A percentile compares a stretch with the other conserved stretches of the same genome.
phyloP scores from a whole-genome alignment of 2,797 vertebrate genomes.

The Tachyglossus aculeatus region DNA sequence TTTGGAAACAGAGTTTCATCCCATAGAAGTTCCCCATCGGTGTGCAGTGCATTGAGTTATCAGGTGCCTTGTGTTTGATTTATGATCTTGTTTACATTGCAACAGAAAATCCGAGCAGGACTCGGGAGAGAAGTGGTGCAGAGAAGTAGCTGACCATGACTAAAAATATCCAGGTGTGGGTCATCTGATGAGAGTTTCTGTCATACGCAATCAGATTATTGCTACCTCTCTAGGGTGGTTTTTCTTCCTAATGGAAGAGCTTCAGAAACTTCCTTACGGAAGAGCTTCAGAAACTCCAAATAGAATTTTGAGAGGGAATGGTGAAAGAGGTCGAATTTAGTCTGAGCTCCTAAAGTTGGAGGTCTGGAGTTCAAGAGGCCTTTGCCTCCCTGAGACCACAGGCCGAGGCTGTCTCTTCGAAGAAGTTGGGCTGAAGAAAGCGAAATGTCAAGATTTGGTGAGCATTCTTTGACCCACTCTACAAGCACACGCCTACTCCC shows the following conservation, averaged over 20 bases:
- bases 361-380: too few species aligned
- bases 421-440: too few species aligned
- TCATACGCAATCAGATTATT: neutral
- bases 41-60: conserved; percentile 48
- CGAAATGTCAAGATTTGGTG: too few species aligned
- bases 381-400: too few species aligned
- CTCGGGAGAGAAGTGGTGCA: too few species aligned
- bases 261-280: neutral
- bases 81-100: conserved; percentile 47
- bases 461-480: too few species aligned
- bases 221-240: neutral
- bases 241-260: neutral
- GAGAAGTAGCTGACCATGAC: conserved; percentile 36
- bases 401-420: too few species aligned
- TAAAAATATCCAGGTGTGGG: conserved; percentile 35
- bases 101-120: conserved; percentile 31
- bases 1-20: conserved; percentile 19
- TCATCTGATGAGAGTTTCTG: conserved; percentile 16
- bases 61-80: conserved; percentile 49
- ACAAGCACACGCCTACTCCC: too few species aligned
- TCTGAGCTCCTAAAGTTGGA: neutral
- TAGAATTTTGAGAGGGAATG: neutral
- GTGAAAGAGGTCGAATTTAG: neutral
- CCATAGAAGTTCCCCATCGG: conserved; percentile 40
- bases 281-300: neutral